These are phyloP conservation scores for Leptinotarsa haldemani DNA, from an alignment of 2,888 invertebrate genomes.

Conservation along the genomic window DNA sequence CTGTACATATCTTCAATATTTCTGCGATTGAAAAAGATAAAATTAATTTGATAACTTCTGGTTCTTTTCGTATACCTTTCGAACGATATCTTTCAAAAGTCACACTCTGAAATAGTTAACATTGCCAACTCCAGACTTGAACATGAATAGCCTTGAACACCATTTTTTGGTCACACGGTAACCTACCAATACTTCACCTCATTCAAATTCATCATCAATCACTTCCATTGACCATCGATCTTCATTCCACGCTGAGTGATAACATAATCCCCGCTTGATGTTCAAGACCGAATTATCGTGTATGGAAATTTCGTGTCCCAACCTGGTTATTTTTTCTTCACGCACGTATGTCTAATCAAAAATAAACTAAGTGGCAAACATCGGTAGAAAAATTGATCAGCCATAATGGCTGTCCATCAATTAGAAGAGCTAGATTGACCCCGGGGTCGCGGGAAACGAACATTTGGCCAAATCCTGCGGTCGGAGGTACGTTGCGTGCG, in stretches of 20 bases:
- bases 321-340: constrained; percentile 13
- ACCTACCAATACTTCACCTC: neutral
- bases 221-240: constrained; percentile 1
- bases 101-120: too few relatives aligned
- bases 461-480: constrained; percentile 46
- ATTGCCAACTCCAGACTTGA: too few relatives aligned
- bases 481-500: neutral
- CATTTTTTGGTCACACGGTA: neutral
- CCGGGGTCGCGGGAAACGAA: constrained; percentile 53
- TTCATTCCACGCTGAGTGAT: constrained; percentile 4
- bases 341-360: constrained; percentile 23
- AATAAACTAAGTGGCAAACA: constrained; percentile 38
- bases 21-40: too few relatives aligned
- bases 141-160: neutral
- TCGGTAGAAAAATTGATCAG: constrained; percentile 42
- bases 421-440: constrained; percentile 51
- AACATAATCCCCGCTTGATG: neutral
- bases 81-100: too few relatives aligned
- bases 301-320: constrained; percentile 16
- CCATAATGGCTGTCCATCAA: constrained; percentile 53
- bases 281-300: constrained; percentile 8
- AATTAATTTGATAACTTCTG: too few relatives aligned
- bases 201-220: constrained; percentile 7
- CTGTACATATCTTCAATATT: too few relatives aligned
- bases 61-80: too few relatives aligned